phyloP scores from a whole-genome alignment of 2,113 vertebrate genomes.

The Phyllopteryx taeniolatus region DNA sequence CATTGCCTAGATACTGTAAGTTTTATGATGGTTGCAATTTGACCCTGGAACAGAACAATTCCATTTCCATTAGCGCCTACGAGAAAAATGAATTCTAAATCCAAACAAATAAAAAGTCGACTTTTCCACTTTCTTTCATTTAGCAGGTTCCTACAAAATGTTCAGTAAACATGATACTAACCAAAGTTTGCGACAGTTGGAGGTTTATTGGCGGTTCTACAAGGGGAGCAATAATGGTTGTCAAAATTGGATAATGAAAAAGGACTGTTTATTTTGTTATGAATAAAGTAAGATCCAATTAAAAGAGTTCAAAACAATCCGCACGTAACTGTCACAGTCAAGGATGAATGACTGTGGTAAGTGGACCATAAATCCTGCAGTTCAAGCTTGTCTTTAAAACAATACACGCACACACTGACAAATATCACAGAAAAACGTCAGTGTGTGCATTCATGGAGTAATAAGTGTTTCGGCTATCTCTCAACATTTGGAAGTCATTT shows the following conservation, averaged over 20 bases:
- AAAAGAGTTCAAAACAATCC: constrained; percentile 1
- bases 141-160: no score
- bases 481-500: constrained; percentile 67
- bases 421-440: constrained; percentile 11
- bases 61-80: no score
- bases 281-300: background rate
- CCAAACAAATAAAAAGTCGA: no score
- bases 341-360: constrained; percentile 22
- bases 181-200: background rate
- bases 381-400: constrained; percentile 3
- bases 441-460: constrained; percentile 3
- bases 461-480: constrained; percentile 37
- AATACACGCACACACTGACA: background rate
- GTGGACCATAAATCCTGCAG: constrained; percentile 23
- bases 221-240: background rate
- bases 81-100: no score
- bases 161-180: background rate
- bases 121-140: no score
- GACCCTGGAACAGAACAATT: no score
- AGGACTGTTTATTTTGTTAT: background rate
- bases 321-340: constrained; percentile 15
- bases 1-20: no score
- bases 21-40: no score
- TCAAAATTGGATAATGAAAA: background rate
- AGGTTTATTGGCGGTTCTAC: background rate